phyloP scores from a whole-genome alignment of 2,113 vertebrate species.

The Caranx melampygus region DNA sequence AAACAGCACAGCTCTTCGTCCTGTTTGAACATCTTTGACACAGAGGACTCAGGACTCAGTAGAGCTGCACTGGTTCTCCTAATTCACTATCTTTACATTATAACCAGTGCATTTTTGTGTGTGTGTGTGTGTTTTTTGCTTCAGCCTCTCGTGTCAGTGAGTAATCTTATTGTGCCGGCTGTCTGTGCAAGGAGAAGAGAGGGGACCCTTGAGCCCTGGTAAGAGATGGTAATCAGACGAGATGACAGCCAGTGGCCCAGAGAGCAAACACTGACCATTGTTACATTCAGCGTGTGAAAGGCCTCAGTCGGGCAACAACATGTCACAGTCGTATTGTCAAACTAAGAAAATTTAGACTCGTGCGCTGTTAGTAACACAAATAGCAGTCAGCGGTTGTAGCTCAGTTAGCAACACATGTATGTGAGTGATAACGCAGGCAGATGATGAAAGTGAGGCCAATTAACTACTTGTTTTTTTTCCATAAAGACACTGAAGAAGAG shows the following conservation, averaged over 20 bases:
- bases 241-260: slow-evolving; percentile 67
- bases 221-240: slow-evolving; percentile 69
- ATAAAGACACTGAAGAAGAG: slow-evolving; percentile 44
- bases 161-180: slow-evolving; percentile 63
- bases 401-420: background rate
- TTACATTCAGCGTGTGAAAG: slow-evolving; percentile 46
- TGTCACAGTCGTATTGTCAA: slow-evolving; percentile 35
- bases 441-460: slow-evolving; percentile 9
- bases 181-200: slow-evolving; percentile 55
- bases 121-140: slow-evolving; percentile 2
- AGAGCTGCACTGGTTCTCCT: background rate
- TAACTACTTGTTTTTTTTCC: background rate
- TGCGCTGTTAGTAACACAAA: background rate
- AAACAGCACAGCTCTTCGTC: background rate
- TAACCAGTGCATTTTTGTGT: slow-evolving; percentile 13
- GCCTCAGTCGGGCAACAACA: slow-evolving; percentile 37
- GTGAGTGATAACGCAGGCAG: background rate
- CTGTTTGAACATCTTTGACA: slow-evolving; percentile 12
- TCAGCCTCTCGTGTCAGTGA: slow-evolving; percentile 49
- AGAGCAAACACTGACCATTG: slow-evolving; percentile 64
- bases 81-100: slow-evolving; percentile 19
- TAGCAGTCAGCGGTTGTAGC: background rate
- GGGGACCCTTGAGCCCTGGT: slow-evolving; percentile 62
- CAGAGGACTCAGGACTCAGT: background rate
- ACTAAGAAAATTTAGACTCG: background rate